Evolutionary conservation across 64 coral and sea anemone genomes (phyloP).

Genomic region (Stylophora pistillata): DNA sequence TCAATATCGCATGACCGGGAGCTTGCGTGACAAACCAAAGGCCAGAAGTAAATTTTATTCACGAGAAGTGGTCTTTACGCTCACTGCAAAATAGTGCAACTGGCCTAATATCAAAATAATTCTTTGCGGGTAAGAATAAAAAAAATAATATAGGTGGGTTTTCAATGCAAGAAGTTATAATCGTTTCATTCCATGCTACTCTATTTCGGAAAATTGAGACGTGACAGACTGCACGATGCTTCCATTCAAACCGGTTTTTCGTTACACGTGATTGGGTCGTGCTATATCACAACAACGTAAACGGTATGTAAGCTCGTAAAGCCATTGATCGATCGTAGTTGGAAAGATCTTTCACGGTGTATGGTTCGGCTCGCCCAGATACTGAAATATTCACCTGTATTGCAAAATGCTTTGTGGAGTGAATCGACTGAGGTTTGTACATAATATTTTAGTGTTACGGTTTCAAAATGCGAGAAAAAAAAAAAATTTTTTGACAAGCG

Average conservation of each 20-base stretch:
- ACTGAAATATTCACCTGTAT: not conserved
- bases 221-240: not conserved
- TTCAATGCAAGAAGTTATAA: too few species aligned
- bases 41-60: too few species aligned
- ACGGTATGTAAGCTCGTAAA: not conserved
- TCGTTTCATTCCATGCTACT: too few species aligned
- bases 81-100: too few species aligned
- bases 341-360: not conserved
- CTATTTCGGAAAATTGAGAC: too few species aligned
- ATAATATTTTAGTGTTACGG: not conserved
- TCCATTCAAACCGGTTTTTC: conserved; percentile 10
- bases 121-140: too few species aligned
- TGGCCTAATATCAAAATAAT: too few species aligned
- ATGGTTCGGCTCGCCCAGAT: not conserved
- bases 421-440: conserved; percentile 17
- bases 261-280: conserved; percentile 50
- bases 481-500: not conserved
- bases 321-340: not conserved
- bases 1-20: too few species aligned
- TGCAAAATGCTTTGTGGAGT: conserved; percentile 16
- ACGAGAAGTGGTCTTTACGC: too few species aligned
- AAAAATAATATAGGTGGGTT: too few species aligned
- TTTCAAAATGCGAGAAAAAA: too few species aligned
- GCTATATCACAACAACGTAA: not conserved
- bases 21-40: too few species aligned